phyloP scores from a whole-genome alignment of 2,113 vertebrate genomes.

The Psammodynastes pulverulentus region DNA sequence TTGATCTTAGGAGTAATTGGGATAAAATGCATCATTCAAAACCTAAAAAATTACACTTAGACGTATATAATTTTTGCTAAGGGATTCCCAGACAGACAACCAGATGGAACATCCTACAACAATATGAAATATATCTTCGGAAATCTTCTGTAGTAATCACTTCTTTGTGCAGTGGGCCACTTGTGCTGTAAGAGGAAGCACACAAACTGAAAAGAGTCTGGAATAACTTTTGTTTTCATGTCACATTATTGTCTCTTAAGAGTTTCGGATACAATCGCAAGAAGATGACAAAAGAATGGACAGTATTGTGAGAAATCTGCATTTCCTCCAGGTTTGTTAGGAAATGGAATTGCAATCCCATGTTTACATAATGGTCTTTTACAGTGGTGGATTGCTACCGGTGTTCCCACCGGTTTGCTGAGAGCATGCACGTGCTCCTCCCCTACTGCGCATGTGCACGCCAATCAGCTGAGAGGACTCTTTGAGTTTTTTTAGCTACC shows the following conservation, averaged over 20 bases:
- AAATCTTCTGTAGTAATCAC: conserved; percentile 38
- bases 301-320: background rate
- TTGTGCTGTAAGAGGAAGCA: conserved; percentile 35
- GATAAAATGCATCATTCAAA: background rate
- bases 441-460: no score
- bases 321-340: background rate
- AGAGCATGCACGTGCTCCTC: no score
- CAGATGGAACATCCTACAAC: conserved; percentile 31
- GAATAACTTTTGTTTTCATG: conserved; percentile 59
- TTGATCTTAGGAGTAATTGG: background rate
- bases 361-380: background rate
- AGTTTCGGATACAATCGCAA: conserved; percentile 47
- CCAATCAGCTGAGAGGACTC: no score
- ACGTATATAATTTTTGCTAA: conserved; percentile 33
- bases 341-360: background rate
- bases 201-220: conserved; percentile 47
- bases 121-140: conserved; percentile 46
- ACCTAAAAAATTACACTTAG: conserved; percentile 13
- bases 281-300: background rate
- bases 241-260: conserved; percentile 35
- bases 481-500: no score
- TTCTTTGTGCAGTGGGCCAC: conserved; percentile 40
- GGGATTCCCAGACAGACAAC: background rate
- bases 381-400: no score
- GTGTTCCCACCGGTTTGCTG: no score